A percentile compares a stretch with the other conserved stretches of the same genome.
These are phyloP conservation scores for Hylia prasina DNA, from an alignment of 2,113 vertebrate genomes.

Conservation along the genomic window DNA sequence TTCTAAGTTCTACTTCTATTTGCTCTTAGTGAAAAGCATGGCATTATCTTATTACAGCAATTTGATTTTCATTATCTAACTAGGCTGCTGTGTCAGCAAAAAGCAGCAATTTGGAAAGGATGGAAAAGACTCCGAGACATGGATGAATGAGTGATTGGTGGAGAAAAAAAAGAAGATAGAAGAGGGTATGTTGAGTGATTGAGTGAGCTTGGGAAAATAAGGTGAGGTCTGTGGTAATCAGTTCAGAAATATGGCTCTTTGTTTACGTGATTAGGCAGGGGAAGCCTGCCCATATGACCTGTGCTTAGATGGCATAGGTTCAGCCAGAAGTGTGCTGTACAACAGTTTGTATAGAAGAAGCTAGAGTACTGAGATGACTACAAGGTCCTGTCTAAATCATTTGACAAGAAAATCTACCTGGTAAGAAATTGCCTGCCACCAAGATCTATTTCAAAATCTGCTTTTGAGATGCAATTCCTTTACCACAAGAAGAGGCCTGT, in stretches of 20 bases:
- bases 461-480: not conserved
- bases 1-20: slow-evolving; percentile 48
- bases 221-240: not conserved
- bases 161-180: slow-evolving; percentile 1
- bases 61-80: slow-evolving; percentile 59
- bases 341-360: not conserved
- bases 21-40: slow-evolving; percentile 46
- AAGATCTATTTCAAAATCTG: not conserved
- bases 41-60: slow-evolving; percentile 52
- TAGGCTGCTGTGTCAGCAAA: slow-evolving; percentile 42
- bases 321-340: not conserved
- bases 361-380: not conserved
- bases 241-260: not conserved
- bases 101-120: slow-evolving; percentile 37
- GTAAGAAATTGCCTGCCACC: not conserved
- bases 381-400: not conserved
- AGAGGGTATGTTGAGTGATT: slow-evolving; percentile 24
- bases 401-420: not conserved
- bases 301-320: not conserved
- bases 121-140: not conserved
- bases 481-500: not conserved
- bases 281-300: not conserved
- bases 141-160: slow-evolving; percentile 24
- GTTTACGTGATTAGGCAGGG: not conserved
- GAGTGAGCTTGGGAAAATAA: not conserved